phyloP scores from a whole-genome alignment of 1,140 invertebrate species.

The Zaprionus kolodkinae region DNA sequence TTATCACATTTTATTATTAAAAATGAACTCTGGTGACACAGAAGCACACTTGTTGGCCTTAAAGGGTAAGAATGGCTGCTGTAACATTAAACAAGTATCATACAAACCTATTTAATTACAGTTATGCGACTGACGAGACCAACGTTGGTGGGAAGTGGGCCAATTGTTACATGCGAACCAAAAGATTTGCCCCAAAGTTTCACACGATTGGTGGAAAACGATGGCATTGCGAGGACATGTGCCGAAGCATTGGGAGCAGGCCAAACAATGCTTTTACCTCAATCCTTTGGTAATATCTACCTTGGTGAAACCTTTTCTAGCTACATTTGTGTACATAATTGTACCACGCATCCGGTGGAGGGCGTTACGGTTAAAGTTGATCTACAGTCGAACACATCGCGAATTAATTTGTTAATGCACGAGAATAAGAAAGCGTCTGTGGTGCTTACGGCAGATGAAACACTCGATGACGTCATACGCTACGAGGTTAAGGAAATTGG shows the following conservation, averaged over 20 bases:
- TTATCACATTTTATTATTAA: not conserved
- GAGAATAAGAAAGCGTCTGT: constrained; percentile 87
- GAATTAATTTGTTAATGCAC: constrained; percentile 90
- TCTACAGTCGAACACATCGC: constrained; percentile 95
- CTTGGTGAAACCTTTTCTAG: constrained; percentile 98
- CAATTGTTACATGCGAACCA: constrained; percentile 62
- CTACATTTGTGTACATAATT: constrained; percentile 98
- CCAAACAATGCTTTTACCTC: constrained; percentile 95
- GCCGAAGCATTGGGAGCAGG: constrained; percentile 93
- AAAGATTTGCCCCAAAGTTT: constrained; percentile 58
- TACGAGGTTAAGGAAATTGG: constrained; percentile 99
- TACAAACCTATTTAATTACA: constrained; percentile 2
- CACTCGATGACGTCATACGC: constrained; percentile 97
- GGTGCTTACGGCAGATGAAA: constrained; percentile 91
- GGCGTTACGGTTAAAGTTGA: constrained; percentile 95
- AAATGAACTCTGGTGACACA: constrained; percentile 58
- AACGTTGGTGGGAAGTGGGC: constrained; percentile 59
- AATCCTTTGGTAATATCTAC: constrained; percentile 95
- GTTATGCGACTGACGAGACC: constrained; percentile 69
- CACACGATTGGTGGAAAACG: constrained; percentile 36
- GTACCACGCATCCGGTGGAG: constrained; percentile 92
- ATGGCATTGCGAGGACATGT: constrained; percentile 46
- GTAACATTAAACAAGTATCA: not conserved
- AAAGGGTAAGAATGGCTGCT: constrained; percentile 41
- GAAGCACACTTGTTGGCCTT: constrained; percentile 65